Base-by-base conservation (phyloP, 1,140 invertebrate genomes). In the Drosophila ogumai region DNA sequence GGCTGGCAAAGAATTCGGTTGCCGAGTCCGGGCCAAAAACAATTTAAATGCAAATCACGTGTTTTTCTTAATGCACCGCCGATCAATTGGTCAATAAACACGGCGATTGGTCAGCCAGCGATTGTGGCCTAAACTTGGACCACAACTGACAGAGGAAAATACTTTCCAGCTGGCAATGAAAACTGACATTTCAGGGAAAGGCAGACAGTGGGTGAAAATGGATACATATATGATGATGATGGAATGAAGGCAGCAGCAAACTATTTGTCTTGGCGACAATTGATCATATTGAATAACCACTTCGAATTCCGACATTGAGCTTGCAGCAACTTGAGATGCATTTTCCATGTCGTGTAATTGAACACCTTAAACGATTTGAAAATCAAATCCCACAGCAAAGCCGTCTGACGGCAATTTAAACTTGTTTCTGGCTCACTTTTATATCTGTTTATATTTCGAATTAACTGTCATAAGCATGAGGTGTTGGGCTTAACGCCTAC, bases 41-140 rank as follows among this genome's bases (percentile, higher is more conserved):
- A 77, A 79, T 87, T 60, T 64, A 57, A 76, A 87, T 76, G 71
- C 71, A 82, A 88, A 87, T 87, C 84, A 88, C 71, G 79, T 79
- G 82, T 68, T 76, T 60, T 67, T 86, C 81, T 64, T 67, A 80
- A 66, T 75, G 64, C 81, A 80, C 19, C 52, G 58, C 65, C 50
- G 57, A 71, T 75, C 34, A 47, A 85, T 63, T 52, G 79, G 79
- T 19, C 43, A 40, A 67, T 52, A 60, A 32, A 60, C 25, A 59
- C 22, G 15, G 6, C 44, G 44, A 47, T 47, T 43, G 60, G 22
- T 44, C 31, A 47, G 19, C 56, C 49, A 46, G 40, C 43, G 67
- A 57, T 44, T 61, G 49, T 56, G 54, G 36, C 36, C 49, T 86
- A 79, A 86, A 87, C 82, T 86, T 86, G 82, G 73, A 68, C 71